Percentiles rank a stretch among this genome's conserved stretches.
Conservation (phyloP, 2,797 vertebrate genomes). For the Phrynocephalus vlangalii region DNA sequence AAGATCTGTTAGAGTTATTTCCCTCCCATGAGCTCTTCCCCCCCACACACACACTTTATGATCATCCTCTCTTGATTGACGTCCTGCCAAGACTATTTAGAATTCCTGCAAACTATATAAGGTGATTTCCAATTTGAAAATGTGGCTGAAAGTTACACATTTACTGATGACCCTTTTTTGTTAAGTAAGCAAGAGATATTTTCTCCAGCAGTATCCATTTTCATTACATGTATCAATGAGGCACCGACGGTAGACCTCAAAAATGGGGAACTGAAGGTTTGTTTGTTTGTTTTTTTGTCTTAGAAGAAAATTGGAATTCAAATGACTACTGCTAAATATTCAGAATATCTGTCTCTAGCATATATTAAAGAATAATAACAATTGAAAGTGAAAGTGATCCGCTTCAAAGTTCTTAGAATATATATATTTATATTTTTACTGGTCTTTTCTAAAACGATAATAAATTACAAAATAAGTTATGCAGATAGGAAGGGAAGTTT, state of each 20-base stretch:
- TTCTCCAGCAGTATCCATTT: neutral
- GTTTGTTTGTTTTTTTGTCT: conserved; percentile 11
- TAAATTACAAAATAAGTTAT: neutral
- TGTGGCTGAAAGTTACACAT: neutral
- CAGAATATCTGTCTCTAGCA: neutral
- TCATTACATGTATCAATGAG: neutral
- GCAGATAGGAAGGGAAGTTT: neutral
- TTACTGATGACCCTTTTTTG: conserved; percentile 24
- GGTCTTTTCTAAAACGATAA: neutral
- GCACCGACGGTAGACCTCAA: conserved; percentile 19
- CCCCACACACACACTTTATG: neutral
- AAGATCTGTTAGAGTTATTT: conserved; percentile 21
- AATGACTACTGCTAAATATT: conserved; percentile 11
- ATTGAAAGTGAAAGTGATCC: neutral
- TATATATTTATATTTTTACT: neutral
- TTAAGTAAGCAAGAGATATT: conserved; percentile 32
- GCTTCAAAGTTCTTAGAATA: neutral
- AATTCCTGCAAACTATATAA: conserved; percentile 12
- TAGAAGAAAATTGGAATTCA: conserved; percentile 25
- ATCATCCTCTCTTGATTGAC: conserved; percentile 6
- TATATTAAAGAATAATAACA: neutral
- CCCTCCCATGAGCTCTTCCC: neutral
- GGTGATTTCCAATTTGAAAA: neutral
- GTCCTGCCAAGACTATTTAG: conserved; percentile 5
- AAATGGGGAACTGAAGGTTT: neutral